These are phyloP conservation scores for Aphis gossypii DNA, from an alignment of 1,140 invertebrate genomes.

Conservation along the genomic window DNA sequence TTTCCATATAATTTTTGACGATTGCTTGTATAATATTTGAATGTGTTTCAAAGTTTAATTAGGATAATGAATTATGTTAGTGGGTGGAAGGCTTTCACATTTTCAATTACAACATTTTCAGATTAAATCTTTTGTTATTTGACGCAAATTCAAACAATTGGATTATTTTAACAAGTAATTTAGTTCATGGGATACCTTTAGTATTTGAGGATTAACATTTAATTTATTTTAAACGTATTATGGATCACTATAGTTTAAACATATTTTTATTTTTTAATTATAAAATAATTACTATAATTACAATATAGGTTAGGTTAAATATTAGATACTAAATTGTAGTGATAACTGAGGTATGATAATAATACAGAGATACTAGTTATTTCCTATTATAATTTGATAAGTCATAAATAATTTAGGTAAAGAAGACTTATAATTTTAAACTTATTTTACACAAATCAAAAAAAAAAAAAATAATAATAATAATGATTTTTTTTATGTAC, in stretches of 20 bases:
- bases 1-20: background rate
- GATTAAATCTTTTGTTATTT: slow-evolving; percentile 21
- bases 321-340: background rate
- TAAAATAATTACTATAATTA: background rate
- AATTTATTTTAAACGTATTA: slow-evolving; percentile 15
- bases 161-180: slow-evolving; percentile 22
- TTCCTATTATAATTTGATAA: background rate
- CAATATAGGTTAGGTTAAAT: background rate
- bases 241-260: background rate
- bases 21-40: slow-evolving; percentile 9
- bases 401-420: background rate
- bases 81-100: background rate
- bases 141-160: slow-evolving; percentile 2
- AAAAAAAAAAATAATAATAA: background rate
- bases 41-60: background rate
- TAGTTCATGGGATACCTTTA: background rate
- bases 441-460: background rate
- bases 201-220: slow-evolving; percentile 27
- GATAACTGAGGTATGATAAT: background rate
- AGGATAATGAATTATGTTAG: background rate
- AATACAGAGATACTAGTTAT: background rate
- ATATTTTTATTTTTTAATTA: background rate
- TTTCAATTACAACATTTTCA: slow-evolving; percentile 31
- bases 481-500: background rate
- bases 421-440: background rate